Percentiles rank a stretch among this genome's conserved stretches.
These are phyloP conservation scores for Falco berigora DNA, from an alignment of 2,797 vertebrate genomes.

Conservation along the genomic window DNA sequence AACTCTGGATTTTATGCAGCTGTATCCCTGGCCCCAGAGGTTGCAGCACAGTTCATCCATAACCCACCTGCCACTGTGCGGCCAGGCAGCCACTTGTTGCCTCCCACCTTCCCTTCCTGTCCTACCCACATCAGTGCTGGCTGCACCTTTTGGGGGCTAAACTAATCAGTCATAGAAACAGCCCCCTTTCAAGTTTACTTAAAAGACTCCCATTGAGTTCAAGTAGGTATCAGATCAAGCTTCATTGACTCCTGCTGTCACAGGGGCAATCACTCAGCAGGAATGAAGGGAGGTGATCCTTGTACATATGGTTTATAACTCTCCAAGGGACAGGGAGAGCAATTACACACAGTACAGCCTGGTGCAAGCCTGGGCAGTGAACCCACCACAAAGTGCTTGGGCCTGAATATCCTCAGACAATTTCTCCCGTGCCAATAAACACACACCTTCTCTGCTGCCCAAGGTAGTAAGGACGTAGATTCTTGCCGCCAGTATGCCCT, in stretches of 20 bases:
- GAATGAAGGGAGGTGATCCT: background rate
- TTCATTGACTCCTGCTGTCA: background rate
- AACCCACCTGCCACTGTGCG: background rate
- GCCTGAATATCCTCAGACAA: background rate
- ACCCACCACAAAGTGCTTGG: background rate
- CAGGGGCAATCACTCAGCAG: background rate
- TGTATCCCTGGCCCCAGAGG: background rate
- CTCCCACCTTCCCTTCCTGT: background rate
- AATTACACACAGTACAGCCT: background rate
- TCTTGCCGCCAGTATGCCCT: background rate
- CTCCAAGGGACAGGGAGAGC: background rate
- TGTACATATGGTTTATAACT: background rate
- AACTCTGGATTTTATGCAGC: background rate
- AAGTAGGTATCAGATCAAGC: background rate
- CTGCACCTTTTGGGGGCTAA: background rate
- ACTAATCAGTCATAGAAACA: background rate
- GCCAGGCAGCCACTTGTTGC: background rate
- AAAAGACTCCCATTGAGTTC: background rate
- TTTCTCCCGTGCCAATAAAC: background rate
- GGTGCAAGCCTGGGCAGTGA: background rate
- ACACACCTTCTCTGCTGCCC: background rate
- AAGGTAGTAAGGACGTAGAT: background rate
- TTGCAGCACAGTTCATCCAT: rapidly evolving
- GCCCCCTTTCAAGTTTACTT: background rate
- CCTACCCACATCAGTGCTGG: background rate